A percentile compares a stretch with the other conserved stretches of the same genome.
Evolutionary conservation across 2,113 vertebrate species (phyloP).

Genomic region (Eulemur macaco): DNA sequence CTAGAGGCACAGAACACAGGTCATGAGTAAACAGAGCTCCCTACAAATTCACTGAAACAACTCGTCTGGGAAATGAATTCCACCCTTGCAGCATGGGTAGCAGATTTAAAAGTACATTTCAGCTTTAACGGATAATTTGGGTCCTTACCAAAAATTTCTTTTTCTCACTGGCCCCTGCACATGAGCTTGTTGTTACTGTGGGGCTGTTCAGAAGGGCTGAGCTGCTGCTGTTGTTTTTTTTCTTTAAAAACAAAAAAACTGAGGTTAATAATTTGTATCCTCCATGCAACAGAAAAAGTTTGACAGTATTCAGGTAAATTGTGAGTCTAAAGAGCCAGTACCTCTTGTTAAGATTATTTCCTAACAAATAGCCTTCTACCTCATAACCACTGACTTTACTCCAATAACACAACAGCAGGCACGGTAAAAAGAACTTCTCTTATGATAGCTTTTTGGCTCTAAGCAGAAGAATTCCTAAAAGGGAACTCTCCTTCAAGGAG

Average conservation of each 20-base stretch:
- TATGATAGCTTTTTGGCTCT: background rate
- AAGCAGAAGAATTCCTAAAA: slow-evolving; percentile 49
- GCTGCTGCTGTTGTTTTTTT: slow-evolving; percentile 83
- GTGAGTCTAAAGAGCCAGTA: slow-evolving; percentile 6
- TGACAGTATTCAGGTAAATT: slow-evolving; percentile 53
- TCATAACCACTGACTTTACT: background rate
- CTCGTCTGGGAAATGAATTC: slow-evolving; percentile 44
- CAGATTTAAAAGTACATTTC: slow-evolving; percentile 61
- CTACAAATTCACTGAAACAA: background rate
- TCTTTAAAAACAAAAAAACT: slow-evolving; percentile 80
- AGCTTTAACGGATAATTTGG: slow-evolving; percentile 52
- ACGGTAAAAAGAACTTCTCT: slow-evolving; percentile 39
- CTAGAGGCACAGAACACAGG: background rate
- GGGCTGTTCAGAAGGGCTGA: slow-evolving; percentile 80
- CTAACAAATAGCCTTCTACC: background rate
- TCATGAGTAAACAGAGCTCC: slow-evolving; percentile 12
- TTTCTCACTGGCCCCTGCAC: slow-evolving; percentile 83
- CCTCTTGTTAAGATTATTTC: slow-evolving; percentile 31
- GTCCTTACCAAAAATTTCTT: slow-evolving; percentile 85
- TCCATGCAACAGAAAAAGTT: slow-evolving; percentile 51
- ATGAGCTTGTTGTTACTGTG: slow-evolving; percentile 83
- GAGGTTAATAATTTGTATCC: slow-evolving; percentile 65
- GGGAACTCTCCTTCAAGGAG: background rate
- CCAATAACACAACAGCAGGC: background rate
- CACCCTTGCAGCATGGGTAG: slow-evolving; percentile 12